Conservation (phyloP, 2,797 vertebrate genomes). For the Danio jaintianensis region DNA sequence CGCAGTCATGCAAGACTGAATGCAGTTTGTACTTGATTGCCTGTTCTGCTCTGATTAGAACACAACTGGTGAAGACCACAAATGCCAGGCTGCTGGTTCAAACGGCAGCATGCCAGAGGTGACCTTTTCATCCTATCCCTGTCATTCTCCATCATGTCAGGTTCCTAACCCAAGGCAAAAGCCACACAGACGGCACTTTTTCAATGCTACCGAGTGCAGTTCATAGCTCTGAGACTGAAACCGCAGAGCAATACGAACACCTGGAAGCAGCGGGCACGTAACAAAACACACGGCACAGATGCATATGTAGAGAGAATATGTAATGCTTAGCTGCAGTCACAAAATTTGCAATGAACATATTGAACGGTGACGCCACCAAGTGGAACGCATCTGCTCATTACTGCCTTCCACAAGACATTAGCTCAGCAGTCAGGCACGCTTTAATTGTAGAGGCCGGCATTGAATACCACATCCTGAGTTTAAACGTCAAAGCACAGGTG, state of each 20-base stretch:
- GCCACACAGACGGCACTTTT: slow-evolving; percentile 32
- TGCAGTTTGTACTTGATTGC: slow-evolving; percentile 30
- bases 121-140: slow-evolving; percentile 78
- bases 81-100: slow-evolving; percentile 72
- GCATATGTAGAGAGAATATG: slow-evolving; percentile 13
- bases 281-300: neutral
- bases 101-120: slow-evolving; percentile 69
- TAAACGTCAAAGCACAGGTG: slow-evolving; percentile 41
- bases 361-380: slow-evolving; percentile 49
- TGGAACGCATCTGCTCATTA: slow-evolving; percentile 68
- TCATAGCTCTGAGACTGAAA: neutral
- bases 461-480: slow-evolving; percentile 31
- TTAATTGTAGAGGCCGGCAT: slow-evolving; percentile 39
- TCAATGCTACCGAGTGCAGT: neutral
- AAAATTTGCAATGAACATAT: slow-evolving; percentile 7
- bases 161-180: slow-evolving; percentile 42
- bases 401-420: slow-evolving; percentile 22
- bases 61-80: slow-evolving; percentile 65
- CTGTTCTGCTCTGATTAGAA: slow-evolving; percentile 65
- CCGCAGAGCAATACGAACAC: neutral
- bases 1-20: slow-evolving; percentile 17
- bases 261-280: neutral
- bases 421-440: slow-evolving; percentile 24
- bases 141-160: slow-evolving; percentile 62
- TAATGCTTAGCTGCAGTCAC: neutral